phyloP scores from a whole-genome alignment of 2,888 invertebrate genomes.

The Theodoxus fluviatilis region DNA sequence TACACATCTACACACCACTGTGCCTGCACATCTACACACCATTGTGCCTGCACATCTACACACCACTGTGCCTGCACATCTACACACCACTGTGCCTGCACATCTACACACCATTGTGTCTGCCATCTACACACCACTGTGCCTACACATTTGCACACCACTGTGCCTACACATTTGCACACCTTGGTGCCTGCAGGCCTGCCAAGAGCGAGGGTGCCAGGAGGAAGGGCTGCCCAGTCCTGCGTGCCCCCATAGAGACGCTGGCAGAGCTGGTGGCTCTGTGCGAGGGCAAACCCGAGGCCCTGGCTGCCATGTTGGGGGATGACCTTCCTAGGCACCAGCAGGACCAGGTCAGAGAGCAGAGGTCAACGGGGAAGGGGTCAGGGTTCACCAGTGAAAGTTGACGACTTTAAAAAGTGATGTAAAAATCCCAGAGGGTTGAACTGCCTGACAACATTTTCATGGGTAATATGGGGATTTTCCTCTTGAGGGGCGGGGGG shows the following conservation, averaged over 20 bases:
- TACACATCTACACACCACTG: no score
- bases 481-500: no score
- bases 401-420: constrained; percentile 16
- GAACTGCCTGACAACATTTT: not conserved
- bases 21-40: no score
- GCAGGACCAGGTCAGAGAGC: constrained; percentile 75
- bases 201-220: constrained; percentile 29
- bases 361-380: not conserved
- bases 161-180: no score
- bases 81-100: no score
- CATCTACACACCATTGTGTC: no score
- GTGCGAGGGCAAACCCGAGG: constrained; percentile 71
- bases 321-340: constrained; percentile 75
- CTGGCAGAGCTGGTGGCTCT: constrained; percentile 73
- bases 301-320: constrained; percentile 72
- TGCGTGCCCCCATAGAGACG: constrained; percentile 43
- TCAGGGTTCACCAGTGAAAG: not conserved
- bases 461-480: no score
- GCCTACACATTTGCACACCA: no score
- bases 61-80: no score
- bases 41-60: no score
- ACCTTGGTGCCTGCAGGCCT: no score
- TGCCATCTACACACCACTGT: no score
- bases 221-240: constrained; percentile 36
- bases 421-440: not conserved